A percentile compares a stretch with the other conserved stretches of the same genome.
phyloP scores from a whole-genome alignment of 2,797 vertebrate genomes.

The Characodon lateralis region DNA sequence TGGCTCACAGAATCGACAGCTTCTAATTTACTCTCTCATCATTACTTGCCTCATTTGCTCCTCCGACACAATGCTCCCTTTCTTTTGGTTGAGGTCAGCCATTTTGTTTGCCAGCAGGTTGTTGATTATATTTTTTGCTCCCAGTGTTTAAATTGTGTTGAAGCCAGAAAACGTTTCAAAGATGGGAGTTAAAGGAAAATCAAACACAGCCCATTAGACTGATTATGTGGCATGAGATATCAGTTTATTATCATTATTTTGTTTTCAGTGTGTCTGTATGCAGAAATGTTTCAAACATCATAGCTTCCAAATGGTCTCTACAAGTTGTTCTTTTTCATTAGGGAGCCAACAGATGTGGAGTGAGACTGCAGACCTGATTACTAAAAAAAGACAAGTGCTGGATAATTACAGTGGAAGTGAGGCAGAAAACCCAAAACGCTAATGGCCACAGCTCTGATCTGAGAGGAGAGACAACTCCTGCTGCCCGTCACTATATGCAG shows the following conservation, averaged over 20 bases:
- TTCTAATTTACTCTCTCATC: conserved; percentile 82
- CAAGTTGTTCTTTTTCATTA: conserved; percentile 63
- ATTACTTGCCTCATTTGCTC: conserved; percentile 79
- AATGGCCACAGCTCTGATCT: conserved; percentile 59
- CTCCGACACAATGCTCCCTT: conserved; percentile 75
- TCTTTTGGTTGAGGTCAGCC: conserved; percentile 72
- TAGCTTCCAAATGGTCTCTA: conserved; percentile 56
- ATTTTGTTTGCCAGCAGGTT: conserved; percentile 76
- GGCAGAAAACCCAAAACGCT: conserved; percentile 65
- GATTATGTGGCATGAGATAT: conserved; percentile 63
- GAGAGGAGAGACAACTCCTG: conserved; percentile 53
- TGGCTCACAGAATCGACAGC: conserved; percentile 77
- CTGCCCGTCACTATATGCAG: conserved; percentile 53
- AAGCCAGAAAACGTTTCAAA: conserved; percentile 54
- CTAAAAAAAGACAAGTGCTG: conserved; percentile 69
- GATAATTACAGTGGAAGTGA: conserved; percentile 77
- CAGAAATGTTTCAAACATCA: conserved; percentile 58
- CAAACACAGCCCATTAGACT: conserved; percentile 49
- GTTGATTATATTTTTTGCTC: conserved; percentile 65
- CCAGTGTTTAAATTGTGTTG: conserved; percentile 56
- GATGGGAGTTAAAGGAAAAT: conserved; percentile 53
- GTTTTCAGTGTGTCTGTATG: conserved; percentile 45
- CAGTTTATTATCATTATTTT: conserved; percentile 61
- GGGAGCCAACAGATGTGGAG: conserved; percentile 74
- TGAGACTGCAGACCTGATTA: conserved; percentile 76